Evolutionary conservation across 2,113 vertebrate species (phyloP), one percentile per base, ranked within the genome.

Genomic region (Lamprologus speciosus): DNA sequence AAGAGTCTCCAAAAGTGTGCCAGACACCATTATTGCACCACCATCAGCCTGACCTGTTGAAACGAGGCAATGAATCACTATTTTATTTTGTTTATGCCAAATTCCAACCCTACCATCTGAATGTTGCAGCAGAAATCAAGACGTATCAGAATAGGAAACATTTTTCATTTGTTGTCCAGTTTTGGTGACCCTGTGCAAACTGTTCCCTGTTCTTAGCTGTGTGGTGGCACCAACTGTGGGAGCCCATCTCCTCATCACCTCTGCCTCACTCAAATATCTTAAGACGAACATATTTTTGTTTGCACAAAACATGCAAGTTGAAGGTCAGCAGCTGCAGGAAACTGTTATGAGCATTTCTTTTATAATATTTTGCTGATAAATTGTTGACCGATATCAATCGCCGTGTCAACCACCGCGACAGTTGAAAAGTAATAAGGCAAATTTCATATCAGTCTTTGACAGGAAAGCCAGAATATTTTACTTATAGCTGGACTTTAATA

Each of bases 131-230:
- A 45, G 21, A 70, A 70, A 70, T 70, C 11, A 16, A 42, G 65
- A 70, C 3, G 0, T 6, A 21, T 42, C 65, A 26, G 11, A 73
- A 23, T 23, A 16, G 12, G 12, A 23, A 26, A 0, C 5, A 26
- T 16, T 45, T 0, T 42, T 6, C 12, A 23, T 40, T 0, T 70
- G 19, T 6, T 23, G 65, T 73, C 21, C 13, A 45, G 37, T 73
- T 73, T 26, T 9, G 37, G 5, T 73, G 37, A 73, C n/a, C 65
- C n/a, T 26, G 65, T 45, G 68, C 68, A 45, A 73, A 68, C 0
- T 6, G 63, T 14, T 40, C 0, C 35, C 35, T 2, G 0, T 40
- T 68, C n/a, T n/a, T 65, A 65, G 63, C 19, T 16, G 65, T 23
- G 35, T 21, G 35, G n/a, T 9, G 35, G 65, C 65, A 70, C 37